phyloP scores from a whole-genome alignment of 2,888 invertebrate genomes.

The Andrena hattorfiana region DNA sequence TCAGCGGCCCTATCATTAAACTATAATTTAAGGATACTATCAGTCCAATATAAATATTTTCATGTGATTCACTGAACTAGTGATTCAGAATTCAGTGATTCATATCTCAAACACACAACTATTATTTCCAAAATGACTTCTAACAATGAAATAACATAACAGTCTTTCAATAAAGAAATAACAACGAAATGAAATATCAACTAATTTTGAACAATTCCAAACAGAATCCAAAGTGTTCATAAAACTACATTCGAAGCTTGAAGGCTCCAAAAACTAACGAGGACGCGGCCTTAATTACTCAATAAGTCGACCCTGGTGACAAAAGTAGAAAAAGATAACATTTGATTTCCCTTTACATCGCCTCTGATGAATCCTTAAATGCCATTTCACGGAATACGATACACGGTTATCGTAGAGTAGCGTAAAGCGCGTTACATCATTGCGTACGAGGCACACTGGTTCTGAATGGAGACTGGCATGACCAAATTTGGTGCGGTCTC shows the following conservation, averaged over 20 bases:
- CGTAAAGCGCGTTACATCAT: slow-evolving; percentile 62
- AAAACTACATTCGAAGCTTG: neutral
- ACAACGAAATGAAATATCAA: no score
- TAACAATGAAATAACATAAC: no score
- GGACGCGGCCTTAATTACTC: neutral
- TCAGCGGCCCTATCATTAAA: no score
- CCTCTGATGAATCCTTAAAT: neutral
- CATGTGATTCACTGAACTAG: no score
- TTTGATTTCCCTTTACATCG: neutral
- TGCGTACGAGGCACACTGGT: slow-evolving; percentile 72
- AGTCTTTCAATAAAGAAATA: no score
- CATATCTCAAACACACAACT: no score
- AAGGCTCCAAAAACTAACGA: neutral
- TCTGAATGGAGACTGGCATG: slow-evolving; percentile 78
- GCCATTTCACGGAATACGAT: slow-evolving; percentile 21
- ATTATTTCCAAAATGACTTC: no score
- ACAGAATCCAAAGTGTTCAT: neutral
- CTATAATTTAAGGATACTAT: no score
- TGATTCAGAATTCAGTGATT: no score
- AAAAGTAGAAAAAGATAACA: neutral
- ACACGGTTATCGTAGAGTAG: slow-evolving; percentile 27
- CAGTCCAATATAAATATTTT: no score
- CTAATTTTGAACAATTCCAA: no score
- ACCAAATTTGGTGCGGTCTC: slow-evolving; percentile 78
- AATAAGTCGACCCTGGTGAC: neutral